These are phyloP conservation scores for Drosophila ogumai DNA, from an alignment of 1,140 invertebrate genomes.

Conservation along the genomic window DNA sequence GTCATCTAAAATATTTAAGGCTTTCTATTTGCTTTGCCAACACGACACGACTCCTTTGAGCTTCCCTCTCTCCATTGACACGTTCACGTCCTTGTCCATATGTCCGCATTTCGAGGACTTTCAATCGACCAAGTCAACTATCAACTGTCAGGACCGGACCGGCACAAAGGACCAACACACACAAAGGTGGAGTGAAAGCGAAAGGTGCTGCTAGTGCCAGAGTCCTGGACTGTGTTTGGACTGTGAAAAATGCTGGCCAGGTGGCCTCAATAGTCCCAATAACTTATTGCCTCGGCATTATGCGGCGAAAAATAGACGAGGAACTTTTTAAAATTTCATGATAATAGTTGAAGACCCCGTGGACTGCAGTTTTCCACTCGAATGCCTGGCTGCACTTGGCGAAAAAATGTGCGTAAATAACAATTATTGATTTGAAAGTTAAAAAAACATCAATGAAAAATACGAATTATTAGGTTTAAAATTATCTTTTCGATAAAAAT, in stretches of 20 bases:
- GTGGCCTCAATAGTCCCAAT: constrained; percentile 77
- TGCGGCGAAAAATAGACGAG: constrained; percentile 61
- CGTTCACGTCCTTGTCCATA: constrained; percentile 25
- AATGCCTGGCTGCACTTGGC: constrained; percentile 4
- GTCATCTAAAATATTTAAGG: constrained; percentile 69
- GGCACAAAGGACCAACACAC: constrained; percentile 6
- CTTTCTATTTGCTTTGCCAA: constrained; percentile 49
- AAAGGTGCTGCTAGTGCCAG: constrained; percentile 1
- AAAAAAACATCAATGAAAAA: too few relatives aligned
- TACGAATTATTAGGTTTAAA: neutral
- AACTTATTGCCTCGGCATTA: constrained; percentile 71
- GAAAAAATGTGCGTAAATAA: neutral
- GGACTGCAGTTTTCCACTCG: constrained; percentile 41
- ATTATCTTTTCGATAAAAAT: too few relatives aligned
- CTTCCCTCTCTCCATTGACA: constrained; percentile 14
- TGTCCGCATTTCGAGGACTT: constrained; percentile 52
- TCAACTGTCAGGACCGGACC: constrained; percentile 7
- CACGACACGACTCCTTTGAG: constrained; percentile 7
- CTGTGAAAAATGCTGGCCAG: constrained; percentile 47
- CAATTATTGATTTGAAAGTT: neutral
- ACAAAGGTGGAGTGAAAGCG: neutral
- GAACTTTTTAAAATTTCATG: constrained; percentile 78
- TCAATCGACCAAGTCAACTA: constrained; percentile 32
- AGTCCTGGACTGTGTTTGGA: constrained; percentile 2
- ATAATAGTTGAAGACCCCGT: constrained; percentile 50